These are phyloP conservation scores for Drosophila pseudotalamancana DNA, from an alignment of 2,888 invertebrate species.

Conservation along the genomic window DNA sequence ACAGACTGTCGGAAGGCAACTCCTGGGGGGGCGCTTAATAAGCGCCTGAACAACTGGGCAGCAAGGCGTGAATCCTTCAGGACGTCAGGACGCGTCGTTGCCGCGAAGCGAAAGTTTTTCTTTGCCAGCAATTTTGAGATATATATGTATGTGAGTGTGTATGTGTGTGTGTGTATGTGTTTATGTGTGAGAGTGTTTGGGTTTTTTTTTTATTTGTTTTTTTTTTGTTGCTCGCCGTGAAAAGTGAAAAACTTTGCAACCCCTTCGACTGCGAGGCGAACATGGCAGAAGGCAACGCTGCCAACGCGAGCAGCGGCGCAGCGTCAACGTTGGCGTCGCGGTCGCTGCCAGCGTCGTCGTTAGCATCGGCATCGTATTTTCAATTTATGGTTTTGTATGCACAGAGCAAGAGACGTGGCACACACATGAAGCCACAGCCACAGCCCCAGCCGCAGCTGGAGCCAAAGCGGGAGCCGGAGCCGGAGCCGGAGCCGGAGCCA, in stretches of 20 bases:
- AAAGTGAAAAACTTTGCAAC: conserved; percentile 74
- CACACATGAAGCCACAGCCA: conserved; percentile 30
- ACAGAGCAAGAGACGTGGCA: conserved; percentile 42
- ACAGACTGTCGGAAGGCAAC: conserved; percentile 8
- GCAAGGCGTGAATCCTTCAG: conserved; percentile 52
- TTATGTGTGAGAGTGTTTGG: conserved; percentile 8
- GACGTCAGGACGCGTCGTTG: conserved; percentile 27
- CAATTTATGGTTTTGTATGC: conserved; percentile 74
- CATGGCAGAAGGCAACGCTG: conserved; percentile 12
- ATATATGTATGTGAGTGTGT: conserved; percentile 19
- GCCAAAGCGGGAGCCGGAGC: conserved; percentile 1
- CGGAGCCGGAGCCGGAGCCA: conserved; percentile 11
- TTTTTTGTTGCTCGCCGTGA: conserved; percentile 56
- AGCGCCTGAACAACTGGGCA: conserved; percentile 48
- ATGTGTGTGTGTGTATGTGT: conserved; percentile 10
- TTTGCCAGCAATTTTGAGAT: conserved; percentile 61
- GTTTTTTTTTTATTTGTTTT: conserved; percentile 16
- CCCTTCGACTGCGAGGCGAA: conserved; percentile 56
- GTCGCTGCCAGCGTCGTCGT: conserved; percentile 24
- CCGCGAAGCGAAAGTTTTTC: conserved; percentile 71
- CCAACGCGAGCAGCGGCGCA: conserved; percentile 20
- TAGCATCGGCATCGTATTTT: conserved; percentile 64
- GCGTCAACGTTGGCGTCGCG: conserved; percentile 23
- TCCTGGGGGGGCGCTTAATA: conserved; percentile 49
- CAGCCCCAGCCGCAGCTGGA: background rate